These are phyloP conservation scores for Lasioglossum pauxillum DNA, from an alignment of 2,888 invertebrate species.

Conservation along the genomic window DNA sequence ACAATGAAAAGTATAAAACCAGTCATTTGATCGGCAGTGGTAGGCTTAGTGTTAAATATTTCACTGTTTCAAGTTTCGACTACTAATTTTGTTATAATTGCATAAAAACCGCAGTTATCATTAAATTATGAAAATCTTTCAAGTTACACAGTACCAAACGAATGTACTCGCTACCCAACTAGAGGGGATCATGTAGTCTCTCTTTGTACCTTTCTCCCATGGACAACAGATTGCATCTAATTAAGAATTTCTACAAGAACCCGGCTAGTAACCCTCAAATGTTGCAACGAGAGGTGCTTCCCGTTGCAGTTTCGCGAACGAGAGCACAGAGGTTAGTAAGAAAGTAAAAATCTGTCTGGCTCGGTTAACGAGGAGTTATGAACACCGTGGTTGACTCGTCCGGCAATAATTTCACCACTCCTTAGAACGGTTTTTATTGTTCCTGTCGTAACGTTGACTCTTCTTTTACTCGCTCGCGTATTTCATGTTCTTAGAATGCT, in stretches of 20 bases:
- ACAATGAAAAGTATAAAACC: no score
- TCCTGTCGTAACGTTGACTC: conserved; percentile 26
- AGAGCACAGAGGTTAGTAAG: neutral
- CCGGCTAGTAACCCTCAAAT: neutral
- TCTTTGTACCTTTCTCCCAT: conserved; percentile 19
- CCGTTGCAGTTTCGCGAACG: conserved; percentile 30
- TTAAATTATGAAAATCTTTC: neutral
- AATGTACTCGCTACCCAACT: neutral
- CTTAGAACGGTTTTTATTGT: conserved; percentile 46
- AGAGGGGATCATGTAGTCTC: neutral
- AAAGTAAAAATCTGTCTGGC: conserved; percentile 32
- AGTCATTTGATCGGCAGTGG: no score
- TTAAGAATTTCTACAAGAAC: conserved; percentile 32
- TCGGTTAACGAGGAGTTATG: conserved; percentile 69
- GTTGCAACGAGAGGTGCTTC: conserved; percentile 46
- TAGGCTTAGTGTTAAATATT: no score
- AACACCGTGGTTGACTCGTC: conserved; percentile 46
- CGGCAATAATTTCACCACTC: conserved; percentile 50
- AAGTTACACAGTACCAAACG: neutral
- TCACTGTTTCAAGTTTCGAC: no score
- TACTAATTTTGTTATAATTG: neutral
- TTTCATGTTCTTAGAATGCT: conserved; percentile 8
- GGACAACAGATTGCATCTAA: conserved; percentile 33
- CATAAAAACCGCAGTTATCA: neutral
- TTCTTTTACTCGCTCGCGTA: conserved; percentile 23